These are phyloP conservation scores for Tolmerus cingulatus DNA, from an alignment of 2,888 invertebrate genomes.

Conservation along the genomic window DNA sequence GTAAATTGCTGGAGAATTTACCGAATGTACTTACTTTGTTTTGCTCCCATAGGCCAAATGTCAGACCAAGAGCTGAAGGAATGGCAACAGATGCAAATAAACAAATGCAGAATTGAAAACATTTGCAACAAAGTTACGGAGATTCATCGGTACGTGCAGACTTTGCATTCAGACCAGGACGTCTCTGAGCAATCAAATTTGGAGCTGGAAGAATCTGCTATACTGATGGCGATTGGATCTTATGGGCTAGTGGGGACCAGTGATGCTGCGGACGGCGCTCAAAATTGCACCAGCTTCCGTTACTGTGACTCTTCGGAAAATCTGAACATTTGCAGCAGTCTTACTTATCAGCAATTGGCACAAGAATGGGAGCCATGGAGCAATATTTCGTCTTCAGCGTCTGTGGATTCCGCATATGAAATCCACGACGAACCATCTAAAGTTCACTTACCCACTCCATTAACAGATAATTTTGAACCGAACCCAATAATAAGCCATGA, in stretches of 20 bases:
- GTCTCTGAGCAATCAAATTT: neutral
- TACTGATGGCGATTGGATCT: slow-evolving; percentile 48
- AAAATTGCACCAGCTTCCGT: neutral
- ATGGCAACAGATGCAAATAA: slow-evolving; percentile 48
- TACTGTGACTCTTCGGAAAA: neutral
- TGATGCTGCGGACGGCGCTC: neutral
- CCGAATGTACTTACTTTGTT: neutral
- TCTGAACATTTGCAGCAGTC: neutral
- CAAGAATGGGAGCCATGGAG: neutral
- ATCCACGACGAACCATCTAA: neutral
- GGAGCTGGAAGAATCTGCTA: slow-evolving; percentile 48
- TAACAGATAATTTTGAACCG: neutral
- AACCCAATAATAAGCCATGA: neutral
- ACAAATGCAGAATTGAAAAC: slow-evolving; percentile 47
- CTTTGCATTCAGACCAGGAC: neutral
- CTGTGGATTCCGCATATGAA: neutral
- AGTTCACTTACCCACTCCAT: neutral
- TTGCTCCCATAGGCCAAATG: slow-evolving; percentile 33
- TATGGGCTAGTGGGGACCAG: slow-evolving; percentile 43
- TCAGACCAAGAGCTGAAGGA: slow-evolving; percentile 40
- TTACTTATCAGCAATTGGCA: neutral
- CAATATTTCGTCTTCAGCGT: neutral
- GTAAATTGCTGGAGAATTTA: neutral
- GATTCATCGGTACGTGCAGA: slow-evolving; percentile 22
- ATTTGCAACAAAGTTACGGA: slow-evolving; percentile 47